Evolutionary conservation across 2,113 vertebrate species (phyloP), one percentile per base, ranked within the genome.

Genomic region (Callopanchax toddi): DNA sequence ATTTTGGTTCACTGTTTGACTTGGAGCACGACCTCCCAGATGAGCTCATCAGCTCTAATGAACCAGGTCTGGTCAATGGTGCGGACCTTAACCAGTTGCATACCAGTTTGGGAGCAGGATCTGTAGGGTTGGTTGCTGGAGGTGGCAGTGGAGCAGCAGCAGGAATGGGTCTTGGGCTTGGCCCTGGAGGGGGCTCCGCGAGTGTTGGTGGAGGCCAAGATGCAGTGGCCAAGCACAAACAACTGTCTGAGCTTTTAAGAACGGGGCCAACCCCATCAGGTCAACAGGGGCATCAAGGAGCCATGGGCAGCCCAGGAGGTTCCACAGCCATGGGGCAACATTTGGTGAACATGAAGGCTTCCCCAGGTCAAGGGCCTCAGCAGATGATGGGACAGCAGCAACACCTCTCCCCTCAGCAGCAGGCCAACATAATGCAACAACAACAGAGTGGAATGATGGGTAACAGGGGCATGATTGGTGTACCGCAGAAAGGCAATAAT

Each of bases 141-240:
- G 88, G 84, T 32, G 79, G 84, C 11, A 67, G 50, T 66, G 85
- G 81, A 55, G 87, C 85, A 23, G 53, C 78, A 60, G 82, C 86
- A 59, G 86, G 78, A 61, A 77, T 89, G 60, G 89, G 83, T 46
- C 94, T 95, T 81, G 96, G 88, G 1, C 81, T 89, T 11, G 79
- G 85, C 5, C 76, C 84, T 21, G 84, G 79, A 21, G 86, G 81
- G 23, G 81, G 71, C 67, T 63, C 80, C 16, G 84, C 83, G 12
- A 53, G 79, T 26, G 66, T 76, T 6, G 62, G 73, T 5, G 81
- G 80, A 22, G 87, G 82, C 15, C 97, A 96, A 89, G 97, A 99
- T 86, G 97, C 96, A 67, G 97, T 96, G 67, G 96, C 97, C 82
- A 99, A 98, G 91, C 97, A 99, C 90, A 99, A 98, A 91, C 97